Evolutionary conservation across 2,888 invertebrate species (phyloP).

Genomic region (Creontiades dilutus): DNA sequence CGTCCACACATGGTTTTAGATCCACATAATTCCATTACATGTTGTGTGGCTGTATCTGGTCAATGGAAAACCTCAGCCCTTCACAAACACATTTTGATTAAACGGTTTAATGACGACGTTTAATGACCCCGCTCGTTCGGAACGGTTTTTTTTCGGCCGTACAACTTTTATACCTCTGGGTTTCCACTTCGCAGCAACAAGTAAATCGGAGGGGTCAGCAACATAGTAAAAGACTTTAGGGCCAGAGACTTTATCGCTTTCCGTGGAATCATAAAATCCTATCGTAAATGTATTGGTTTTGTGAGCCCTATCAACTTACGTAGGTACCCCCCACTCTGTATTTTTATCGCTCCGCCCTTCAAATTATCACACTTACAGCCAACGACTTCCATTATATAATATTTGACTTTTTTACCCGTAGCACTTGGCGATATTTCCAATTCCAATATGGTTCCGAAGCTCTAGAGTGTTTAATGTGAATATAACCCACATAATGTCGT

Average conservation of each 20-base stretch:
- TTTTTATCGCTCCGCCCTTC: conserved; percentile 42
- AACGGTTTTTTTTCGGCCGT: neutral
- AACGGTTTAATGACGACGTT: conserved; percentile 3
- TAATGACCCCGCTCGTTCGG: neutral
- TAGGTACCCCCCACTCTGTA: neutral
- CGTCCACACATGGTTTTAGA: no score
- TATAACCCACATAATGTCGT: no score
- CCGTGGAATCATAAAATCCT: conserved; percentile 36
- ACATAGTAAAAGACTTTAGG: conserved; percentile 49
- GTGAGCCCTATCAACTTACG: neutral
- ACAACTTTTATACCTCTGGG: neutral
- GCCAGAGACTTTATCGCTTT: conserved; percentile 8
- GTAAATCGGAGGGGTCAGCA: conserved; percentile 25
- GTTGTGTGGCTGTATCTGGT: no score
- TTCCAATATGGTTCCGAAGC: no score
- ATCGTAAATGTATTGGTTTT: conserved; percentile 46
- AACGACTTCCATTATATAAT: neutral
- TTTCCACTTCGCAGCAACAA: conserved; percentile 27
- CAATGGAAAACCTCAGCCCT: no score
- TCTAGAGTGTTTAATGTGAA: no score
- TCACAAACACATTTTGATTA: neutral
- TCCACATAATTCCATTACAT: no score
- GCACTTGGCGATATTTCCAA: no score
- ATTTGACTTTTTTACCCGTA: no score
- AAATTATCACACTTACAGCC: neutral